These are phyloP conservation scores for Oreotrochilus melanogaster DNA, from an alignment of 2,113 vertebrate genomes.

Conservation along the genomic window DNA sequence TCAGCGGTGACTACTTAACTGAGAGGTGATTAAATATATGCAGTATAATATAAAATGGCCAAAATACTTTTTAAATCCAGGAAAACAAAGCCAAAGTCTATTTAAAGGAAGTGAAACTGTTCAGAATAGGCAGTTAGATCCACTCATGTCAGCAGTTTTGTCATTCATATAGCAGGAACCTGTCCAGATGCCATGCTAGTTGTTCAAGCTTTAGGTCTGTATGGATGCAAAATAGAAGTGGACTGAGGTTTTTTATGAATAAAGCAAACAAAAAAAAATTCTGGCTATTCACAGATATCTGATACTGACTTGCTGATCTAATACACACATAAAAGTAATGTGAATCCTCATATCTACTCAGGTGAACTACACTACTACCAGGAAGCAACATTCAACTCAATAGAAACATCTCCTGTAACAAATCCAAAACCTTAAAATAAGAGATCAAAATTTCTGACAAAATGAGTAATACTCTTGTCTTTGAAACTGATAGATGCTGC, in stretches of 20 bases:
- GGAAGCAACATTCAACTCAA: neutral
- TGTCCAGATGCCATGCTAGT: neutral
- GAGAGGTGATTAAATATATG: neutral
- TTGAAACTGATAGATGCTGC: neutral
- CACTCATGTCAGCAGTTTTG: neutral
- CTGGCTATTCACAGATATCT: neutral
- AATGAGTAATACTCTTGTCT: neutral
- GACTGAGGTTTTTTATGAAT: neutral
- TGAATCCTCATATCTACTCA: neutral
- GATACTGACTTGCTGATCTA: neutral
- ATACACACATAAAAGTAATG: neutral
- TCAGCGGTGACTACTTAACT: neutral
- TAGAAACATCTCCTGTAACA: neutral
- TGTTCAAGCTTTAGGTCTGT: neutral
- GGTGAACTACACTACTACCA: neutral
- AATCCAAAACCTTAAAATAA: neutral
- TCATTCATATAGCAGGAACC: neutral
- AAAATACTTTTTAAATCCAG: neutral
- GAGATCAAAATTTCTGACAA: neutral
- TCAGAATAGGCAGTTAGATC: neutral
- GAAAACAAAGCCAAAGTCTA: neutral
- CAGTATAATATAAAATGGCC: neutral
- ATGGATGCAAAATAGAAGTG: neutral
- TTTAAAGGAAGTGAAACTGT: neutral
- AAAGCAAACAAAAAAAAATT: neutral